These are phyloP conservation scores for Epicampocera succincta DNA, from an alignment of 2,888 invertebrate genomes.

Conservation along the genomic window DNA sequence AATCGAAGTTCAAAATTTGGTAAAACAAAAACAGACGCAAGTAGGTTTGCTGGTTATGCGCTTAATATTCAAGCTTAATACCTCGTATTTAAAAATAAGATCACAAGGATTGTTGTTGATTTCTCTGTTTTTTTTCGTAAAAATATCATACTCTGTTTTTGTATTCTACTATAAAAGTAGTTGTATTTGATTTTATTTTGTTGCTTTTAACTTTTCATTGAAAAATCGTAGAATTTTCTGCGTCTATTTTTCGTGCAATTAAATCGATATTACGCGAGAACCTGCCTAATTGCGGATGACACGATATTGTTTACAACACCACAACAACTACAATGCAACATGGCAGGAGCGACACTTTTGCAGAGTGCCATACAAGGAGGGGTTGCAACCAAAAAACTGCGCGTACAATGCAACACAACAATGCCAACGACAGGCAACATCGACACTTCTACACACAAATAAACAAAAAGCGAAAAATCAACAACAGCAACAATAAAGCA, in stretches of 20 bases:
- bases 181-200: constrained; percentile 28
- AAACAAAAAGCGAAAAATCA: constrained; percentile 45
- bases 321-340: constrained; percentile 70
- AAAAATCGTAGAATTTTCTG: constrained; percentile 47
- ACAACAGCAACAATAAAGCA: constrained; percentile 26
- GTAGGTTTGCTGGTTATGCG: not conserved
- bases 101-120: not conserved
- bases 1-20: too few species aligned
- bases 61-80: too few species aligned
- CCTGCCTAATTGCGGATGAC: constrained; percentile 79
- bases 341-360: constrained; percentile 58
- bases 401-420: constrained; percentile 16
- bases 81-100: not conserved
- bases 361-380: constrained; percentile 24
- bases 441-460: constrained; percentile 21
- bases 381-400: constrained; percentile 7
- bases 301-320: constrained; percentile 74
- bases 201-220: constrained; percentile 27
- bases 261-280: constrained; percentile 75
- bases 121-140: not conserved
- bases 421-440: constrained; percentile 39
- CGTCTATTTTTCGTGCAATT: constrained; percentile 72
- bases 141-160: not conserved
- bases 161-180: not conserved
- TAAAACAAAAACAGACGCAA: too few species aligned